Conservation (phyloP, 1,140 invertebrate genomes). For the Cyclina sinensis region DNA sequence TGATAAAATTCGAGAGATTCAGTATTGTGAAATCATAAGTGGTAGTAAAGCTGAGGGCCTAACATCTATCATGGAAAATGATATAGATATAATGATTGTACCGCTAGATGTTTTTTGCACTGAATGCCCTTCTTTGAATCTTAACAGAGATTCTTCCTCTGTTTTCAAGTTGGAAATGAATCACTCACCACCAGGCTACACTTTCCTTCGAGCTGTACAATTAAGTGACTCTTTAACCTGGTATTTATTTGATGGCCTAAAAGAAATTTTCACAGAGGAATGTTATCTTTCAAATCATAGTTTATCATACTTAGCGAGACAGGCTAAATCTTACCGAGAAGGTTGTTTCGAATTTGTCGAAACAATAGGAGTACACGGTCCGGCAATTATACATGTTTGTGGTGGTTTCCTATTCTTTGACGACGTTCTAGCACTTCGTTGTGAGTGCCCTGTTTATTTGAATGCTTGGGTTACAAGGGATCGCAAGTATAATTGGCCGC, state of each 20-base stretch:
- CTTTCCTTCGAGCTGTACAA: not conserved
- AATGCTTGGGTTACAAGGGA: not conserved
- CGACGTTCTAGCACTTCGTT: not conserved
- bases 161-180: not conserved
- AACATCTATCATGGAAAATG: not conserved
- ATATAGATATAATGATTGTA: not conserved
- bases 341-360: not conserved
- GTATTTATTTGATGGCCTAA: not conserved
- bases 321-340: not conserved
- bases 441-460: not conserved
- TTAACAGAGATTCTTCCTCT: not conserved
- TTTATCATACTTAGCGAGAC: not conserved
- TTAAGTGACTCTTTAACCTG: not conserved
- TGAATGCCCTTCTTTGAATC: not conserved
- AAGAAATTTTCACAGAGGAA: not conserved
- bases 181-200: not conserved
- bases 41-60: constrained; percentile 19
- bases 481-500: not conserved
- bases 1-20: not conserved
- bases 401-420: not conserved
- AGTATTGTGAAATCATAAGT: not conserved
- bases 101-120: not conserved
- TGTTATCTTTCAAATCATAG: not conserved
- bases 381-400: not conserved
- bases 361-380: not conserved